Evolutionary conservation across 2,113 vertebrate species (phyloP).

Genomic region (Rhodinocichla rosea): DNA sequence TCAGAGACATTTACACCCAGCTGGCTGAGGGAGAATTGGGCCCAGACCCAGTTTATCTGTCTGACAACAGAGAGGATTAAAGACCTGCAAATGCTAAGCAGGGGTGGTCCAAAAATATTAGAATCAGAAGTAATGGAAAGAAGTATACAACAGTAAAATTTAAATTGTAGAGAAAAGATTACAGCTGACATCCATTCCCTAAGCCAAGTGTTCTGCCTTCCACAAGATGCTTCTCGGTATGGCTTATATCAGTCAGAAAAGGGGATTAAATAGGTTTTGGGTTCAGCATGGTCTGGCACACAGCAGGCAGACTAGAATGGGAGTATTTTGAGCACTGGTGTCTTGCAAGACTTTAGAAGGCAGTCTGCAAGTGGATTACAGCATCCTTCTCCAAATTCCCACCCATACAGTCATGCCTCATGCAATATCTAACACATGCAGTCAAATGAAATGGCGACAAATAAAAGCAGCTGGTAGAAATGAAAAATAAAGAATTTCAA

Average conservation of each 20-base stretch:
- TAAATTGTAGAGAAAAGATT: not conserved
- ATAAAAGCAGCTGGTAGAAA: constrained; percentile 48
- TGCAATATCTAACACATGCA: constrained; percentile 36
- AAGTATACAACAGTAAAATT: not conserved
- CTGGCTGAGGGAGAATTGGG: not conserved
- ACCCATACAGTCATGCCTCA: not conserved
- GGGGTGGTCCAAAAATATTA: constrained; percentile 4
- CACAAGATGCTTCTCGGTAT: not conserved
- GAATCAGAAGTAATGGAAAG: not conserved
- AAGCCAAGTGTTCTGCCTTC: not conserved
- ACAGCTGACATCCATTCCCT: not conserved
- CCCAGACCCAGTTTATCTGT: not conserved
- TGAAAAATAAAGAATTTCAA: constrained; percentile 43
- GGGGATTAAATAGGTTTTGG: not conserved
- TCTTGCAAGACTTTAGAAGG: constrained; percentile 14
- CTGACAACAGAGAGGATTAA: constrained; percentile 31
- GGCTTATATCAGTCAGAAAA: constrained; percentile 1
- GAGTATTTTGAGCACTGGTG: not conserved
- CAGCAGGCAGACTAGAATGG: not conserved
- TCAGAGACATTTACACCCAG: not conserved
- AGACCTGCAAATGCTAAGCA: not conserved
- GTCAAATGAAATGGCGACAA: constrained; percentile 1
- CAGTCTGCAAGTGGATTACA: not conserved
- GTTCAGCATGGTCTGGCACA: not conserved
- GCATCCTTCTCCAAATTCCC: constrained; percentile 23